Evolutionary conservation across 2,888 invertebrate genomes (phyloP), one percentile per base, ranked within the genome.

Genomic region (Andricus curvator): DNA sequence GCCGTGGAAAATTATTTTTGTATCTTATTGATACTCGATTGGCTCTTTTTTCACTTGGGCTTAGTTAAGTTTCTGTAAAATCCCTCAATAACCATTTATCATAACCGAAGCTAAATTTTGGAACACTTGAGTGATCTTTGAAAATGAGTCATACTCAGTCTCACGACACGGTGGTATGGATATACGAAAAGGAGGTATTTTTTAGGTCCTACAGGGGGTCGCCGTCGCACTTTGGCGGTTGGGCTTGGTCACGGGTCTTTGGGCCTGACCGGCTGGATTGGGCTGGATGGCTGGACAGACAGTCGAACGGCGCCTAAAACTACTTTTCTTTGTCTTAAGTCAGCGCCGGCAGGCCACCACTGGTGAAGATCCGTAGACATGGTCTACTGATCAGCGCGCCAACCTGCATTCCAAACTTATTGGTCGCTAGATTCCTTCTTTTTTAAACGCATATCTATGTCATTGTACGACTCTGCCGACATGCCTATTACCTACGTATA

Each of bases 311-410:
- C 88, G 88, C 88, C 88, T 87, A 83, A 85, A 84, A 87, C 88
- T 88, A 85, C 88, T 88, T 88, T 85, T 87, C 88, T 88, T 87
- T 87, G 88, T 88, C 88, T 88, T 88, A 84, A 81, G 84, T 81
- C 79, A 80, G 82, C 84, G 83, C 81, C 83, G 84, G 85, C 87
- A 33, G 74, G 85, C 84, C 84, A 81, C 81, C 82, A 77, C 51
- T 77, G 77, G 48, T 41, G 78, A 74, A 74, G n/a, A 74, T 17
- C 33, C 33, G 6, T 56, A 33, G 68, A 48, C 68, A 68, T 25
- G 44, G 41, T 68, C 37, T 68, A 68, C 37, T 37, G 41, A 66
- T 25, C 51, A 25, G 51, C 70, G 70, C 51, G 70, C 70, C 70
- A 70, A 70, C 70, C 70, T 29, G 51, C 70, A 70, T 70, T 70